These are phyloP conservation scores for Canis aureus DNA, from an alignment of 2,113 vertebrate genomes.

Conservation along the genomic window DNA sequence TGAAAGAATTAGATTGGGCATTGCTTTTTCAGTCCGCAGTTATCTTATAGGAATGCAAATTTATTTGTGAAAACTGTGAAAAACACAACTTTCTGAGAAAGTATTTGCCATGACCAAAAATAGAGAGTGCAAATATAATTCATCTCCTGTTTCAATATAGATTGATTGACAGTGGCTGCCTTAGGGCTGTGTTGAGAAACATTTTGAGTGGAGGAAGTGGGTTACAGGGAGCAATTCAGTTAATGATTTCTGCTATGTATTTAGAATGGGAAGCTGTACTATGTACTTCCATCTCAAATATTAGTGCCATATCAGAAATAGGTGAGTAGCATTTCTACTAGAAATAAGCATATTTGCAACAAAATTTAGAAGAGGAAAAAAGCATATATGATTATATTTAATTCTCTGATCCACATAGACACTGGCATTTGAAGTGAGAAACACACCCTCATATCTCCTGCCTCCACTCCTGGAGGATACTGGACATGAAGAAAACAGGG, in stretches of 20 bases:
- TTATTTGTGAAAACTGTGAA: slow-evolving; percentile 23
- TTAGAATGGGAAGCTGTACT: not conserved
- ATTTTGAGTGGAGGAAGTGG: not conserved
- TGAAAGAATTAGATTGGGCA: not conserved
- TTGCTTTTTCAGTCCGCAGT: not conserved
- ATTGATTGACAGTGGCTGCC: not conserved
- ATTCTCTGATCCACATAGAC: slow-evolving; percentile 8
- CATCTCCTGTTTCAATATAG: not conserved
- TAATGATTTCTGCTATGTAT: not conserved
- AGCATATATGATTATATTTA: not conserved
- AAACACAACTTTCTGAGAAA: slow-evolving; percentile 28
- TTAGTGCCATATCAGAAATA: not conserved
- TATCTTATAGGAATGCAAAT: not conserved
- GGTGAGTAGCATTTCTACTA: not conserved
- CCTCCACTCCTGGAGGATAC: not conserved
- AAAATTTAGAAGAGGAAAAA: not conserved
- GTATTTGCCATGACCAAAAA: slow-evolving; percentile 32
- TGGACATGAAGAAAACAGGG: not conserved
- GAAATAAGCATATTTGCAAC: not conserved
- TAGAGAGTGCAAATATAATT: not conserved
- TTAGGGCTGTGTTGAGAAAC: not conserved
- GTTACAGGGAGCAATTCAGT: not conserved
- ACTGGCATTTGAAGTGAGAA: not conserved
- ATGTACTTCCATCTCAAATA: not conserved
- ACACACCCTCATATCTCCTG: not conserved